Base-by-base conservation (phyloP, 2,888 invertebrate genomes). In the Abrostola tripartita region DNA sequence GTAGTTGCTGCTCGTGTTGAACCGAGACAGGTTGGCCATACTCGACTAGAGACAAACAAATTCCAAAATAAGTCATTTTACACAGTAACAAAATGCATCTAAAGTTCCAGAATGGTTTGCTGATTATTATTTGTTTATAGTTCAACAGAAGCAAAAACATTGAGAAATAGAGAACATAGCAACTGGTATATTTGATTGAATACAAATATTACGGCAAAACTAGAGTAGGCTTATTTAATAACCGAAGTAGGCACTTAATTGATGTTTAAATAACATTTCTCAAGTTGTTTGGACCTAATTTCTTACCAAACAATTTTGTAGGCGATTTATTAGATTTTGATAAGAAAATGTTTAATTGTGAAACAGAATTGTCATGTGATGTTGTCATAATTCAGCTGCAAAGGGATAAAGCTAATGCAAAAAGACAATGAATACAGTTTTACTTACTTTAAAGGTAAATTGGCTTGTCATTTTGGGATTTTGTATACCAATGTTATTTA, bases 1-100 rank as follows among this genome's bases (percentile, higher is more conserved):
- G 95, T 97, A 97, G 91, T 95, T 95, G 89, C 96, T 97, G 87
- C 97, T 97, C 74, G 96, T 85, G 92, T 90, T 92, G 84, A 93
- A 95, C 87, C 96, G 95, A 86, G 95, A 95, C 84, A 96, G 93
- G 85, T 95, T 95, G 80, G 95, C 95, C 95, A 96, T 96, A 92
- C 95, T 95, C 79, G 96, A 95, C 96, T 96, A 63, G 51, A 87
- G 57, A 81, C 81, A 64, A 56, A 62, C 11, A 54, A 53, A 42
- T 47, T 8, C 14, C 14, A 47, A 24, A 24, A 41, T n/a, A 41
- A n/a, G 41, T 41, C 41, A 41, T n/a, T n/a, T n/a, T 41, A 24
- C 24, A 24, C 24, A 24, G 24, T n/a, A n/a, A n/a, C n/a, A n/a
- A n/a, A n/a, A n/a, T n/a, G n/a, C n/a, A n/a, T n/a, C n/a, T n/a